phyloP scores from a whole-genome alignment of 2,113 vertebrate genomes.

The Danio rerio region GRCz12tu NC_133192.1:48337501-48338000 shows the following conservation, averaged over 20 bases:
- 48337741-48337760: constrained; percentile 37
- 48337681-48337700: constrained; percentile 18
- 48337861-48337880: neutral
- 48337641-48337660: neutral
- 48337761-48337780: constrained; percentile 40
- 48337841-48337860: neutral
- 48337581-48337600: too few relatives aligned
- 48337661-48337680: neutral
- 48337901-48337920: neutral
- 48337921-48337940: neutral
- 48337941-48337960: neutral
- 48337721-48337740: constrained; percentile 54
- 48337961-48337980: neutral
- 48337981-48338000: neutral
- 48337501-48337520: too few relatives aligned
- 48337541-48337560: too few relatives aligned
- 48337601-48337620: too few relatives aligned
- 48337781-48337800: constrained; percentile 4
- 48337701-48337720: constrained; percentile 48
- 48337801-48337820: neutral
- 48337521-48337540: too few relatives aligned
- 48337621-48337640: neutral
- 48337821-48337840: neutral
- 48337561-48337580: too few relatives aligned
- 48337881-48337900: neutral